Conservation (phyloP, 2,797 vertebrate genomes). For the Crypturellus tataupa region DNA sequence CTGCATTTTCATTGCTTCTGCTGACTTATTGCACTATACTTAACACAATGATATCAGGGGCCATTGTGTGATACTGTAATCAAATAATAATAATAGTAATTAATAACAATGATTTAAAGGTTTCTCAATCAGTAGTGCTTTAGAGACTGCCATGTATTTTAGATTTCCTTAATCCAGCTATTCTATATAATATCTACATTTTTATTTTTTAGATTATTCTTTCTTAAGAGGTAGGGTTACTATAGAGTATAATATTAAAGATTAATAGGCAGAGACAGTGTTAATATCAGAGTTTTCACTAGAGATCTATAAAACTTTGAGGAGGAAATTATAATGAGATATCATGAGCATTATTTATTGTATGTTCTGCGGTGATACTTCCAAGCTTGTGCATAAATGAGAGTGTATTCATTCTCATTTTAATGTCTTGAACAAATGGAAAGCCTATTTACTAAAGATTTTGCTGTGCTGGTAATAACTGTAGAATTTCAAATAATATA, state of each 20-base stretch:
- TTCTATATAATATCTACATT: background rate
- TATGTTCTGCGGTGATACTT: background rate
- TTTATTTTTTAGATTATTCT: background rate
- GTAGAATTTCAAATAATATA: background rate
- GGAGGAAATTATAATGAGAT: slow-evolving; percentile 49
- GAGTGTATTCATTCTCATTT: background rate
- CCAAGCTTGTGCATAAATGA: background rate
- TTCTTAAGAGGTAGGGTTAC: background rate
- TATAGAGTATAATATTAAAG: background rate
- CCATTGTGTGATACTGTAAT: background rate
- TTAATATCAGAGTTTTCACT: slow-evolving; percentile 24
- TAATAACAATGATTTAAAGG: slow-evolving; percentile 5
- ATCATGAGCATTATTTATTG: slow-evolving; percentile 34
- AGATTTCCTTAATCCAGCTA: slow-evolving; percentile 3
- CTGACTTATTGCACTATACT: background rate
- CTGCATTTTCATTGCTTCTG: background rate
- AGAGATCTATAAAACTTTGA: slow-evolving; percentile 13
- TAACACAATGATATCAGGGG: background rate
- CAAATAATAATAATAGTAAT: background rate
- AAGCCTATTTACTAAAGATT: background rate
- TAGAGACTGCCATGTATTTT: background rate
- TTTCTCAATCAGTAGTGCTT: background rate
- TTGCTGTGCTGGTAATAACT: background rate
- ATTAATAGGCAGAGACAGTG: slow-evolving; percentile 13
- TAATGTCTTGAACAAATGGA: background rate